Evolutionary conservation across 2,888 invertebrate species (phyloP), one percentile per base, ranked within the genome.

Genomic region (Glaucopsyche alexis): DNA sequence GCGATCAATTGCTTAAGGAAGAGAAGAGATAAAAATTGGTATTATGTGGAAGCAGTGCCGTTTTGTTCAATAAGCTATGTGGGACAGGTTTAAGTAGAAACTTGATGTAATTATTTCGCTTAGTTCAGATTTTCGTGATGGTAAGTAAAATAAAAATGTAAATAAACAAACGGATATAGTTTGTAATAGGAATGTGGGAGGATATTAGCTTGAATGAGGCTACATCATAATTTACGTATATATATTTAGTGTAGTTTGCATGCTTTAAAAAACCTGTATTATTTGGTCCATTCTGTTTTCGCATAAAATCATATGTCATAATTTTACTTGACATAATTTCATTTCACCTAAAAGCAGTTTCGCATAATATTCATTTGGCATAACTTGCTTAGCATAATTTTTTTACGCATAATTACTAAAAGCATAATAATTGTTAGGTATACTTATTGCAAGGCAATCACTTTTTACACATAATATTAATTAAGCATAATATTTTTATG

Each of bases 231-330:
- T 60, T 29, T 38, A 29, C 2, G 60, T 60, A 29, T 16, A 47
- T 47, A 47, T 47, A 47, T 47, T 47, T 60, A 38, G 60, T 29
- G 60, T 60, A 60, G 60, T 60, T 13, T 60, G 60, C 29, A 38
- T 38, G 60, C 29, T 38, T 60, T 60, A 9, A 5, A 29, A 13
- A 13, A 47, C n/a, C n/a, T n/a, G n/a, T n/a, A n/a, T n/a, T n/a
- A n/a, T n/a, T n/a, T n/a, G n/a, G n/a, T n/a, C n/a, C n/a, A n/a
- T n/a, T n/a, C n/a, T n/a, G n/a, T n/a, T n/a, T n/a, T n/a, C n/a
- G n/a, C n/a, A n/a, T n/a, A n/a, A n/a, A n/a, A n/a, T n/a, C n/a
- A n/a, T n/a, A n/a, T n/a, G n/a, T n/a, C n/a, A n/a, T n/a, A n/a
- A n/a, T n/a, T n/a, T n/a, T n/a, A n/a, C n/a, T n/a, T n/a, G n/a